Evolutionary conservation across 2,888 invertebrate species (phyloP), one percentile per base, ranked within the genome.

Genomic region (Ichneumoninae sp.): DNA sequence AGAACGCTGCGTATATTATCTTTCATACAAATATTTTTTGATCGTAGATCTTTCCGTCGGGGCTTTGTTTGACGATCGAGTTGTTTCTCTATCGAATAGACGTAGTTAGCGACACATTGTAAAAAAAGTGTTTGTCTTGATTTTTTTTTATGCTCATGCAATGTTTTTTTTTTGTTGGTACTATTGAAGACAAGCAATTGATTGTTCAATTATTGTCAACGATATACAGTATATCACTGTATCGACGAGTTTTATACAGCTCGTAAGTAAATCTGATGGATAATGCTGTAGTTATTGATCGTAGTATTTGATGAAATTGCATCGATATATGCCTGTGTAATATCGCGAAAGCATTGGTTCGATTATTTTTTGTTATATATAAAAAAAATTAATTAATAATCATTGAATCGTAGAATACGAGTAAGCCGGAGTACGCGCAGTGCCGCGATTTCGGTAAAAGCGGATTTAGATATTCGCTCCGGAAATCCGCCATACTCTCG

Each of bases 281-380:
- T 52, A 79, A 85, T 85, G 82, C 85, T 71, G 85, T 82, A 85
- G 82, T 85, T 83, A 57, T 52, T 57, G 26, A 57, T 65, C 79
- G 82, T 85, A 82, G 85, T 80, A 47, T 69, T 81, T 82, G 73
- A 63, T 63, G 30, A 66, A 81, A 75, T 76, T 82, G 75, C 85
- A 85, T 82, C 47, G 44, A 83, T 69, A 54, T 47, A 69, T 82
- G 79, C 85, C 82, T 85, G 82, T 63, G 66, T 85, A 44, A 68
- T 52, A 50, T 22, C 57, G 71, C 54, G 65, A 74, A 54, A 78
- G 54, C 69, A 82, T 79, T 75, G 66, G 13, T 73, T 74, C 47
- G 69, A 78, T 50, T 63, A 47, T 76, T 33, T 33, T 76, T 73
- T 73, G 19, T 66, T 30, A 68, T 66, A 57, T 57, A 26, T 1